These are phyloP conservation scores for Acanthopagrus latus DNA, from an alignment of 2,797 vertebrate genomes.

Conservation along the genomic window DNA sequence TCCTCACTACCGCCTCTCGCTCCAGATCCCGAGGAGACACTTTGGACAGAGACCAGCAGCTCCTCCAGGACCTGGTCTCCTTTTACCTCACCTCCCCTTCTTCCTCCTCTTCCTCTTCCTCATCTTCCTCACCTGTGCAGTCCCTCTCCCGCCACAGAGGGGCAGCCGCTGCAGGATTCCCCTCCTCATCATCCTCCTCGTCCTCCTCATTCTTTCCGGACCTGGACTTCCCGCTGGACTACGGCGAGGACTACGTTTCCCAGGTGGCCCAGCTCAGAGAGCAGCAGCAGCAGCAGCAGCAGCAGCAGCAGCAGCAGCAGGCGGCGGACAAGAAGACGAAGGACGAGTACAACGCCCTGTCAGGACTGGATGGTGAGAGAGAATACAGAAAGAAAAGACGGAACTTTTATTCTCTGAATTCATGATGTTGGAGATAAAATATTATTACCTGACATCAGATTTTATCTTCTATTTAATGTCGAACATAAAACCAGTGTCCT, in stretches of 20 bases:
- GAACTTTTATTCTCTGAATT: no score
- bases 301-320: slow-evolving; percentile 24
- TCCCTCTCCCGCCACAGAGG: slow-evolving; percentile 71
- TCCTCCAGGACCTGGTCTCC: slow-evolving; percentile 90
- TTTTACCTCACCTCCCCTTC: slow-evolving; percentile 82
- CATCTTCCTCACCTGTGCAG: slow-evolving; percentile 68
- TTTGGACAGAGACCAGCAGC: slow-evolving; percentile 81
- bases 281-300: slow-evolving; percentile 40
- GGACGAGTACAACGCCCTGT: slow-evolving; percentile 66
- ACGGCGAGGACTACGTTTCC: slow-evolving; percentile 79
- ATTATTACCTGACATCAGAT: no score
- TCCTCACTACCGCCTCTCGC: slow-evolving; percentile 49
- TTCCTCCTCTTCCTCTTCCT: slow-evolving; percentile 47
- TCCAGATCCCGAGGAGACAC: slow-evolving; percentile 51
- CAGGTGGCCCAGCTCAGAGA: slow-evolving; percentile 80
- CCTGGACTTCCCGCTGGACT: slow-evolving; percentile 84
- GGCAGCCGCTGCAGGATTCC: slow-evolving; percentile 64
- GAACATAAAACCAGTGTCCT: not conserved
- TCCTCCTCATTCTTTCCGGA: slow-evolving; percentile 76
- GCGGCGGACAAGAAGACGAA: slow-evolving; percentile 65
- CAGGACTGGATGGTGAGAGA: slow-evolving; percentile 78
- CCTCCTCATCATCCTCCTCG: slow-evolving; percentile 56
- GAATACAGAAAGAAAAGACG: not conserved
- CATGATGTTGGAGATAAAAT: no score
- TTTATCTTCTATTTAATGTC: no score